phyloP scores from a whole-genome alignment of 1,140 invertebrate genomes.

The Bombus turneri region DNA sequence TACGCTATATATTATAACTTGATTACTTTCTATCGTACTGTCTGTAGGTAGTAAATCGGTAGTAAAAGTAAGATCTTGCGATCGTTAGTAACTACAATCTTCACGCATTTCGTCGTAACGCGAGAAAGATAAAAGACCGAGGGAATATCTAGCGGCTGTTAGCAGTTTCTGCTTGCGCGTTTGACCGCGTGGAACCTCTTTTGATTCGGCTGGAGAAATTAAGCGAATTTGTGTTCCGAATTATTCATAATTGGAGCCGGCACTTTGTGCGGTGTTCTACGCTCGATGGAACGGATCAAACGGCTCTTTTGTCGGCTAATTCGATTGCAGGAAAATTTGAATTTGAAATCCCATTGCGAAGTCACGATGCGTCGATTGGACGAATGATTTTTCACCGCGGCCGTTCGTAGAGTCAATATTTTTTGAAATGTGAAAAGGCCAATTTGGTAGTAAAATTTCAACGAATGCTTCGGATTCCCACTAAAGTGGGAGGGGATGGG shows the following conservation, averaged over 20 bases:
- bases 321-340: conserved; percentile 80
- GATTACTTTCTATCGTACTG: not conserved
- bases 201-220: conserved; percentile 66
- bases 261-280: conserved; percentile 67
- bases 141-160: conserved; percentile 5
- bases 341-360: conserved; percentile 75
- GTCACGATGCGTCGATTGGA: conserved; percentile 59
- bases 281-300: conserved; percentile 76
- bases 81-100: not conserved
- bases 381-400: conserved; percentile 59
- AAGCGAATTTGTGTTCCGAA: conserved; percentile 76
- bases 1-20: not conserved
- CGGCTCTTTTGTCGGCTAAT: conserved; percentile 80
- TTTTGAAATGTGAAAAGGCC: conserved; percentile 57
- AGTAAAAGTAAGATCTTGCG: not conserved
- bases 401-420: conserved; percentile 45
- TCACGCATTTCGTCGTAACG: not conserved
- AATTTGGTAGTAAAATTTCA: conserved; percentile 67
- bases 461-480: conserved; percentile 24
- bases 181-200: conserved; percentile 12
- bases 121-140: conserved; percentile 15
- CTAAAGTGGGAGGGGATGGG: not conserved
- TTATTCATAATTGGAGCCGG: conserved; percentile 78
- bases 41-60: not conserved
- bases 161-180: conserved; percentile 28